phyloP scores from a whole-genome alignment of 2,888 invertebrate species.

The Chrysina gloriosa region DNA sequence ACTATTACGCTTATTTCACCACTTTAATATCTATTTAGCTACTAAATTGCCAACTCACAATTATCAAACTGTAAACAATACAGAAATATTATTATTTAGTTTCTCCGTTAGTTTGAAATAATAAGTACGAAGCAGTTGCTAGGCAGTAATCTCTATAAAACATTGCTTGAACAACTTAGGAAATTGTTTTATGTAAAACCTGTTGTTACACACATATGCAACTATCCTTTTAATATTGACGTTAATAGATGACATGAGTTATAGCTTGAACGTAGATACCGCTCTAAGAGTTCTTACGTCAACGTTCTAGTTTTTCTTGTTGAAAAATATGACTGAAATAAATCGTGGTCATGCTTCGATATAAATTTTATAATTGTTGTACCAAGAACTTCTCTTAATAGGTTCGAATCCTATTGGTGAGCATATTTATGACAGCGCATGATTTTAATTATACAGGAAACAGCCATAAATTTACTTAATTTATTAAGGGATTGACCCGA shows the following conservation, averaged over 20 bases:
- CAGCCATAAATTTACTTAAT: constrained; percentile 7
- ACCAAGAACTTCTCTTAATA: not conserved
- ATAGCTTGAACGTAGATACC: not conserved
- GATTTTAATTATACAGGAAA: constrained; percentile 6
- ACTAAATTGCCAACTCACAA: too few relatives aligned
- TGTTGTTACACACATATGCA: not conserved
- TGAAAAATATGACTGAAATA: constrained; percentile 23
- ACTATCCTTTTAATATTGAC: constrained; percentile 29
- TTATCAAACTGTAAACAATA: too few relatives aligned
- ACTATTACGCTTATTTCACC: too few relatives aligned
- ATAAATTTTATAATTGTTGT: constrained; percentile 30
- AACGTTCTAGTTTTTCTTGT: constrained; percentile 11
- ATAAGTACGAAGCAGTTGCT: too few relatives aligned
- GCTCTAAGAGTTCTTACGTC: not conserved
- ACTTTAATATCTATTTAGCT: too few relatives aligned
- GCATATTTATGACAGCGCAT: not conserved
- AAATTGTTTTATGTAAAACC: constrained; percentile 22
- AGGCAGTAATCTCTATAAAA: too few relatives aligned
- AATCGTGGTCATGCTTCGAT: not conserved
- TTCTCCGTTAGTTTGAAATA: too few relatives aligned
- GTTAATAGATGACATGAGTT: constrained; percentile 13
- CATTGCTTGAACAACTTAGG: not conserved
- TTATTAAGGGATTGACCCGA: constrained; percentile 8
- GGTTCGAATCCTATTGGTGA: not conserved
- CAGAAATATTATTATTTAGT: too few relatives aligned